Percentiles rank a stretch among this genome's conserved stretches.
Evolutionary conservation across 2,797 vertebrate species (phyloP).

Genomic region (Argya squamiceps): DNA sequence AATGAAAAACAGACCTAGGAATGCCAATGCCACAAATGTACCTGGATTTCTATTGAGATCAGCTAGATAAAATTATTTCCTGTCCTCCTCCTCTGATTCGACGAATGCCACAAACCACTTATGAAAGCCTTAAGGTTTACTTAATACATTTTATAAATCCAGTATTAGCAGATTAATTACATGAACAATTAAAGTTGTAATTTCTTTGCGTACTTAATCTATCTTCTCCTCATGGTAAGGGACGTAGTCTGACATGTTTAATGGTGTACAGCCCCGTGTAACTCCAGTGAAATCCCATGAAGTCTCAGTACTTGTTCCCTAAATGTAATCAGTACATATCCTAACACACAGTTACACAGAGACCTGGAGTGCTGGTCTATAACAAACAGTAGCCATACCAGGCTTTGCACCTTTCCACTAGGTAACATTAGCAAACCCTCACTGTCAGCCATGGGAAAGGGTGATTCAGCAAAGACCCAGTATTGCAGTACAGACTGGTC

Average conservation of each 20-base stretch:
- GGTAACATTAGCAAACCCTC: accelerated
- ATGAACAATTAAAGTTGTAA: neutral
- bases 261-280: neutral
- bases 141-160: neutral
- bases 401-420: neutral
- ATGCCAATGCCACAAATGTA: neutral
- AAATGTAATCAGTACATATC: neutral
- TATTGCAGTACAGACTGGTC: neutral
- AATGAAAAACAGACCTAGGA: neutral
- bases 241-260: neutral
- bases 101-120: neutral
- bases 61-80: neutral
- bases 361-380: accelerated
- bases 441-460: neutral
- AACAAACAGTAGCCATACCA: neutral
- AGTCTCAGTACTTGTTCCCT: neutral
- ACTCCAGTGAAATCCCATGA: neutral
- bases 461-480: neutral
- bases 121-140: neutral
- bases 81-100: neutral
- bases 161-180: neutral
- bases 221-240: neutral
- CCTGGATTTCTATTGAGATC: neutral
- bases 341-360: neutral
- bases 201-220: neutral